Conservation (phyloP, 1,140 invertebrate genomes). For the Paraescarpia echinospica region DNA sequence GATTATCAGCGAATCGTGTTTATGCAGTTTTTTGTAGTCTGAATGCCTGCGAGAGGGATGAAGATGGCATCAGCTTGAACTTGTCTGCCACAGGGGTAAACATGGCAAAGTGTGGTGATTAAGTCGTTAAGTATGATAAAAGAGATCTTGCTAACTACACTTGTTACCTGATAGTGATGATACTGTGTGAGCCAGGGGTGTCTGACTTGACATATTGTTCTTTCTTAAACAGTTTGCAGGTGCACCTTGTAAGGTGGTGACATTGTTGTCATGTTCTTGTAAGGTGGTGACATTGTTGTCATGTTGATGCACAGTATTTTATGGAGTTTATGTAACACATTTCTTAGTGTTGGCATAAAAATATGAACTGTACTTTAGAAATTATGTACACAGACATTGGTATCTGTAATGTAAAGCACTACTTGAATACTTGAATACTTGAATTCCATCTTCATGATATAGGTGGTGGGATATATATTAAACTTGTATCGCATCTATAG, state of each 20-base stretch:
- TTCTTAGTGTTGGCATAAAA: neutral
- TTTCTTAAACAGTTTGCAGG: neutral
- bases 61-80: neutral
- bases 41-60: neutral
- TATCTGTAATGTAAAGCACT: no score
- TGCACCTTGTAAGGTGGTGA: neutral
- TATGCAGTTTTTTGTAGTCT: neutral
- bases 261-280: neutral
- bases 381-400: neutral
- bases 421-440: no score
- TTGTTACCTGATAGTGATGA: neutral
- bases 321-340: neutral
- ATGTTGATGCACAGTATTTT: neutral
- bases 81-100: neutral
- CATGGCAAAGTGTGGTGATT: neutral
- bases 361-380: neutral
- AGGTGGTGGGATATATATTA: no score
- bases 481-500: no score
- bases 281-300: neutral
- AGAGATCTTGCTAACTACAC: neutral
- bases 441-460: no score
- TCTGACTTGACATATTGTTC: neutral
- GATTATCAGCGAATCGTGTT: neutral
- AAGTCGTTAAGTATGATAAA: neutral
- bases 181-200: neutral